Evolutionary conservation across 2,113 vertebrate genomes (phyloP).

Genomic region (Mustela lutreola): DNA sequence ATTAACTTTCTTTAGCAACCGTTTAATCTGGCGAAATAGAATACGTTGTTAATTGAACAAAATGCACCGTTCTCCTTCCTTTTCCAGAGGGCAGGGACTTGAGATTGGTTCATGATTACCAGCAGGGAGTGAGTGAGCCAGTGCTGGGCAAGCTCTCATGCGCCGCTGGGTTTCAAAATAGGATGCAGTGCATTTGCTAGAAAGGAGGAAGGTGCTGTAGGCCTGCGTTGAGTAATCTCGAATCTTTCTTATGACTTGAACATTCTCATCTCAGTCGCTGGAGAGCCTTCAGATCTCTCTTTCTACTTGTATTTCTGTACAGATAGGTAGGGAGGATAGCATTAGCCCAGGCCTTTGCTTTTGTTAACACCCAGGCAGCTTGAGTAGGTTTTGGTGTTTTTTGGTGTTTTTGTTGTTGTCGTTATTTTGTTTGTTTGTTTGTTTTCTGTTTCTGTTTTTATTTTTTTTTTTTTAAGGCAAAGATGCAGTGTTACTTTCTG

Average conservation of each 20-base stretch:
- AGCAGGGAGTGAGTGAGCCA: conserved; percentile 42
- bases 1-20: conserved; percentile 43
- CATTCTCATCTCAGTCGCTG: neutral
- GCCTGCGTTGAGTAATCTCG: neutral
- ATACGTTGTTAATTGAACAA: neutral
- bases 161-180: conserved; percentile 28
- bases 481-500: neutral
- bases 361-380: neutral
- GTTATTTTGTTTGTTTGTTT: neutral
- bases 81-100: conserved; percentile 35
- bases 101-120: conserved; percentile 9
- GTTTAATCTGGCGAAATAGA: conserved; percentile 19
- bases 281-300: neutral
- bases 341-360: neutral
- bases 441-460: neutral
- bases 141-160: neutral
- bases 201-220: neutral
- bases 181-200: neutral
- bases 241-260: neutral
- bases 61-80: conserved; percentile 45
- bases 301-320: conserved; percentile 4
- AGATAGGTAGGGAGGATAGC: neutral
- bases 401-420: neutral
- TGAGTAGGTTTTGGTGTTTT: neutral
- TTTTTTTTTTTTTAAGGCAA: neutral